These are phyloP conservation scores for Pseudomyrmex dendroicus DNA, from an alignment of 1,140 invertebrate genomes.

Conservation along the genomic window DNA sequence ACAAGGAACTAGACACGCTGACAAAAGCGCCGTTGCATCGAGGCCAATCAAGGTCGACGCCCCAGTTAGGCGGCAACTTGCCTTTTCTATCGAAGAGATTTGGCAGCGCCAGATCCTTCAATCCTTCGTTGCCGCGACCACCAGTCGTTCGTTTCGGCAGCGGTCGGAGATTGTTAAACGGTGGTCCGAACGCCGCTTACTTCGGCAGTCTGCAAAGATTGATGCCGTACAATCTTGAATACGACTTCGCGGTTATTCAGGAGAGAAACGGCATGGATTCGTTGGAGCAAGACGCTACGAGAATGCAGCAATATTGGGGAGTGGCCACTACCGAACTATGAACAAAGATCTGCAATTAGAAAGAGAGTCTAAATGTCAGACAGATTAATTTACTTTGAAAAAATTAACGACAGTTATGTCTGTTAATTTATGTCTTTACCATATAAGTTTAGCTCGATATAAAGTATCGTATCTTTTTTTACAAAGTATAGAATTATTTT, in stretches of 20 bases:
- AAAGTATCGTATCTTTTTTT: too few species aligned
- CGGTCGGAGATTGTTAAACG: constrained; percentile 86
- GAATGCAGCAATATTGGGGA: constrained; percentile 95
- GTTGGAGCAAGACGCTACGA: constrained; percentile 89
- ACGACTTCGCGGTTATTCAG: constrained; percentile 93
- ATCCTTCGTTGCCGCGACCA: constrained; percentile 83
- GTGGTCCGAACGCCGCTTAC: constrained; percentile 93
- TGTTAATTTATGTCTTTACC: too few species aligned
- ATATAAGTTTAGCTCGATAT: too few species aligned
- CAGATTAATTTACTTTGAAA: too few species aligned
- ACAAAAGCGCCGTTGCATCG: constrained; percentile 86
- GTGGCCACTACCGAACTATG: constrained; percentile 93
- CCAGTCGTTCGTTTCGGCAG: constrained; percentile 82
- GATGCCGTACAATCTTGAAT: constrained; percentile 94
- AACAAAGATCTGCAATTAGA: not conserved
- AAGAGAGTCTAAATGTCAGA: too few species aligned
- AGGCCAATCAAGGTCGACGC: constrained; percentile 83
- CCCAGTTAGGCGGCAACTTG: constrained; percentile 78
- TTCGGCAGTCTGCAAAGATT: constrained; percentile 93
- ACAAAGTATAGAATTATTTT: too few species aligned
- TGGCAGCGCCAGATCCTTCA: constrained; percentile 91
- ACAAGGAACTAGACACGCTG: constrained; percentile 94
- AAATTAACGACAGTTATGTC: too few species aligned
- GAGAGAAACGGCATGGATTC: constrained; percentile 90
- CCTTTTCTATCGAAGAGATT: constrained; percentile 91